phyloP scores from a whole-genome alignment of 2,113 vertebrate species.

The Otus sunia region DNA sequence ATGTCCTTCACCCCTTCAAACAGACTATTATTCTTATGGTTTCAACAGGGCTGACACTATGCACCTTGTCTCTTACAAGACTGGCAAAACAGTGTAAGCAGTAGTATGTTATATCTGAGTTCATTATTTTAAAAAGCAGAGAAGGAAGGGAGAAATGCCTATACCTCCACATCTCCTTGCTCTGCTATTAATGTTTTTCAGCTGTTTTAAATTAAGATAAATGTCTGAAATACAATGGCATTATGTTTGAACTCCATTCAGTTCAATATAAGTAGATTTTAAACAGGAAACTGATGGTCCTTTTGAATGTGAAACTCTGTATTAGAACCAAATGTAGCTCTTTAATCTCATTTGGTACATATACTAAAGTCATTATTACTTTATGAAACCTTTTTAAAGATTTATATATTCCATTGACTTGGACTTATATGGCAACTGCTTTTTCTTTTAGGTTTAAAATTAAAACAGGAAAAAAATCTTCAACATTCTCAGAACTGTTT shows the following conservation, averaged over 20 bases:
- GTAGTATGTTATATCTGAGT: background rate
- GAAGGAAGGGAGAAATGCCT: background rate
- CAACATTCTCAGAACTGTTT: conserved; percentile 17
- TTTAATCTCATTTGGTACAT: conserved; percentile 66
- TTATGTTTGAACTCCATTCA: conserved; percentile 61
- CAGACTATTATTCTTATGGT: rapidly evolving
- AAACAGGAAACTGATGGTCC: conserved; percentile 47
- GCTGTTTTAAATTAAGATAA: conserved; percentile 62
- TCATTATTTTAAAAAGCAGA: background rate
- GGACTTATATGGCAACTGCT: conserved; percentile 44
- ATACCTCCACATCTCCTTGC: background rate
- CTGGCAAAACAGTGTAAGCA: background rate
- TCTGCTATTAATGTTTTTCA: conserved; percentile 54
- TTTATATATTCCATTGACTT: conserved; percentile 56
- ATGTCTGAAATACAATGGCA: conserved; percentile 62
- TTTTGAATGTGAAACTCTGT: conserved; percentile 66
- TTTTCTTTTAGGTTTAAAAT: conserved; percentile 61
- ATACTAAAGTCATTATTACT: conserved; percentile 69
- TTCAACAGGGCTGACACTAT: background rate
- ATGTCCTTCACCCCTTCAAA: background rate
- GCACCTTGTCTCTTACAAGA: background rate
- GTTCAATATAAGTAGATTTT: conserved; percentile 56
- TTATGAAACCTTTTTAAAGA: conserved; percentile 66
- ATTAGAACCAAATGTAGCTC: conserved; percentile 66
- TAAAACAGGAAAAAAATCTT: conserved; percentile 46